These are phyloP conservation scores for Balearica regulorum DNA, from an alignment of 2,797 vertebrate species.

Conservation along the genomic window DNA sequence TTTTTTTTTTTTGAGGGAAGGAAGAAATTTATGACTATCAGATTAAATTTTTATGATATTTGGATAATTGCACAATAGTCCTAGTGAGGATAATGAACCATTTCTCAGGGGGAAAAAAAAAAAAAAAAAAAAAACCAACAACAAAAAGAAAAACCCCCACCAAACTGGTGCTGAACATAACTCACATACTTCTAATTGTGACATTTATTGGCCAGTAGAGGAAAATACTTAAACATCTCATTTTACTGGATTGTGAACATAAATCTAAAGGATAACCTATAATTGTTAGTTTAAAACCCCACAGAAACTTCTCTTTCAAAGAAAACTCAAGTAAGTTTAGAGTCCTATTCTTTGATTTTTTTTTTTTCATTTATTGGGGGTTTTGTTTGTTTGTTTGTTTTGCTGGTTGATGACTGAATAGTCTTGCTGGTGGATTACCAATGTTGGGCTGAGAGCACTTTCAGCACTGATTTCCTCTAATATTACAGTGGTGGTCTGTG, in stretches of 20 bases:
- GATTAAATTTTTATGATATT: neutral
- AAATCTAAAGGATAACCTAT: neutral
- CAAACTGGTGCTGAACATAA: neutral
- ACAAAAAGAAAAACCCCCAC: too few species aligned
- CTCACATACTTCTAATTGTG: neutral
- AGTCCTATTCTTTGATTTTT: neutral
- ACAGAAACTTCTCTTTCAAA: neutral
- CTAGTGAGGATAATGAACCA: neutral
- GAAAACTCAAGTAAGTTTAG: neutral
- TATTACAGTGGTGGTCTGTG: neutral
- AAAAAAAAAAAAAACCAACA: too few species aligned
- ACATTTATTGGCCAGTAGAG: neutral
- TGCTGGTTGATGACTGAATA: neutral
- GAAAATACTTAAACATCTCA: neutral
- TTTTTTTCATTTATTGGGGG: fast-evolving
- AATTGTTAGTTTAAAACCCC: neutral
- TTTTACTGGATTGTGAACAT: neutral
- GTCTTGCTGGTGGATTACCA: neutral
- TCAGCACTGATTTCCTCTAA: neutral
- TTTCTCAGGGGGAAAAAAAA: too few species aligned
- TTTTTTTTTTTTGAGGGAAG: neutral
- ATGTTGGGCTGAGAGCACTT: neutral
- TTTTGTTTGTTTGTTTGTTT: neutral
- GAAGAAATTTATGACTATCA: neutral
- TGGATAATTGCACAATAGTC: neutral